phyloP scores from a whole-genome alignment of 2,888 invertebrate genomes.

The Sepiola atlantica region DNA sequence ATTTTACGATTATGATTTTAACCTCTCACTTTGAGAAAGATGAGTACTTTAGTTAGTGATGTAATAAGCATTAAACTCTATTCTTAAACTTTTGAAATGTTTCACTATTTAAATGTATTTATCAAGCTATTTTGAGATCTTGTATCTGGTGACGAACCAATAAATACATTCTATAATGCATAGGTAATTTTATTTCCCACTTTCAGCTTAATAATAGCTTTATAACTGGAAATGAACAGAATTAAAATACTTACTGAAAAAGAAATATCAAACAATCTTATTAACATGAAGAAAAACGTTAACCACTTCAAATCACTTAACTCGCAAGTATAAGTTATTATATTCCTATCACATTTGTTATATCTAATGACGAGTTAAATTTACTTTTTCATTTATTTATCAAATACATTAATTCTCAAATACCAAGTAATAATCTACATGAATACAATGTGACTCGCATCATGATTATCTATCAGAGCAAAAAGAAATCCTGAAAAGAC shows the following conservation, averaged over 20 bases:
- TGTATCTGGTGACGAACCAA: neutral
- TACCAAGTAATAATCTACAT: neutral
- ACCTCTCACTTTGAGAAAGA: no score
- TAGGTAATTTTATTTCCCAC: neutral
- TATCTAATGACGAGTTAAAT: neutral
- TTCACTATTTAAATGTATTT: neutral
- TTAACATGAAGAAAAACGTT: neutral
- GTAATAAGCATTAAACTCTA: neutral
- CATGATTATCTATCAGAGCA: neutral
- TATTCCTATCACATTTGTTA: neutral
- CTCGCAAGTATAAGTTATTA: neutral
- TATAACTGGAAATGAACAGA: neutral
- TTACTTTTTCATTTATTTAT: neutral
- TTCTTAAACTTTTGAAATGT: no score
- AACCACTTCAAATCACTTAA: neutral
- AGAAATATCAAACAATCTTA: neutral
- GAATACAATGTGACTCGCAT: neutral
- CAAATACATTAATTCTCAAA: neutral
- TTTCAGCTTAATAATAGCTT: neutral
- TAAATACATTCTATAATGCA: neutral
- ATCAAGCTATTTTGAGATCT: neutral
- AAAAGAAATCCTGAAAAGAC: neutral
- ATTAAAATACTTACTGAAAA: neutral
- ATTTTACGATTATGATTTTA: no score
- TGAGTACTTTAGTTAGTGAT: neutral